phyloP scores from a whole-genome alignment of 2,113 vertebrate species.

The Microcebus murinus region DNA sequence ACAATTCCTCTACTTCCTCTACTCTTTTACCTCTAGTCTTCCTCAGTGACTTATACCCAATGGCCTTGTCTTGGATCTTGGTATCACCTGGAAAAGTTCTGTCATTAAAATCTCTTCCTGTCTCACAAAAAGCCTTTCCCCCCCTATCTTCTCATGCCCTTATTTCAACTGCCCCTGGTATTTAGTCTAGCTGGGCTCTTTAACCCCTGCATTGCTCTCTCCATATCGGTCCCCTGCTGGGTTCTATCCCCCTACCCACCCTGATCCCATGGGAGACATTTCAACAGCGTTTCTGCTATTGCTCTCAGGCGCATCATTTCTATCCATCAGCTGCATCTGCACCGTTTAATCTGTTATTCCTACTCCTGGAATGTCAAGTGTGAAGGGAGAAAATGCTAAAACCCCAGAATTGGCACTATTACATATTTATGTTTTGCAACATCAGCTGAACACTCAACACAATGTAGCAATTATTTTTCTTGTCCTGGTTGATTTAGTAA shows the following conservation, averaged over 20 bases:
- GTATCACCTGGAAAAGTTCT: not conserved
- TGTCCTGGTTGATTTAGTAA: not conserved
- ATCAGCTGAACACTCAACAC: not conserved
- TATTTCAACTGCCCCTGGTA: not conserved
- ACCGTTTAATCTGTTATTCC: not conserved
- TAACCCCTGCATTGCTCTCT: not conserved
- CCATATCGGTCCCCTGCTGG: not conserved
- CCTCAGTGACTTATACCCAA: not conserved
- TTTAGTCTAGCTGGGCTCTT: not conserved
- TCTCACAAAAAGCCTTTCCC: not conserved
- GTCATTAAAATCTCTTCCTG: not conserved
- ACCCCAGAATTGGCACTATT: too few relatives aligned
- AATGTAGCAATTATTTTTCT: not conserved
- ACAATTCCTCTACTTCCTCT: not conserved
- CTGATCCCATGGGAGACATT: not conserved
- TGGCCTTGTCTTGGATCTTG: not conserved
- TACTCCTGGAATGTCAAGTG: not conserved
- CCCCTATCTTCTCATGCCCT: not conserved
- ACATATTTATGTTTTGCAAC: not conserved
- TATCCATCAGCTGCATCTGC: not conserved
- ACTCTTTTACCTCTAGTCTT: not conserved
- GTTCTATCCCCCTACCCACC: not conserved
- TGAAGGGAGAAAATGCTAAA: not conserved
- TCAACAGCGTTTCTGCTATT: not conserved
- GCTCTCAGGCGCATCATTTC: not conserved